Conservation (phyloP, 2,888 invertebrate genomes). For the Lordiphosa andalusiaca region DNA sequence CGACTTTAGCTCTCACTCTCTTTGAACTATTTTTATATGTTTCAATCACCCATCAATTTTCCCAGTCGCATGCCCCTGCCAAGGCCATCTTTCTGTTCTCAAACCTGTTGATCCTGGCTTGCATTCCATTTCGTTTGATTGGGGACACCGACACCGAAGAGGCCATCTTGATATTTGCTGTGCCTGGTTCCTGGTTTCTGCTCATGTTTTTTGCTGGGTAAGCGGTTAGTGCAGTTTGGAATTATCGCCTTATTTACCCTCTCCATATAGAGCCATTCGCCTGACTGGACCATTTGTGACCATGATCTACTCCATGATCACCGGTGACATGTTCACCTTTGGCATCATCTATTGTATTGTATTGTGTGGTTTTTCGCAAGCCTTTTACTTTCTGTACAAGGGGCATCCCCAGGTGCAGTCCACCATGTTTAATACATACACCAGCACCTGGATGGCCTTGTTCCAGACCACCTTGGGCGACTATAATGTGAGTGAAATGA, state of each 20-base stretch:
- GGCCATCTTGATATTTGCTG: constrained; percentile 93
- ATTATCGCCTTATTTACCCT: no score
- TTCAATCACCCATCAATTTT: no score
- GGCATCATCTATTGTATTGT: constrained; percentile 98
- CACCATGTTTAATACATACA: constrained; percentile 90
- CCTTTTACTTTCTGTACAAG: constrained; percentile 96
- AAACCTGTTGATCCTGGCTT: constrained; percentile 92
- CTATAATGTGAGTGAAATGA: constrained; percentile 89
- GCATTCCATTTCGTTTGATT: constrained; percentile 91
- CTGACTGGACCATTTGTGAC: constrained; percentile 99
- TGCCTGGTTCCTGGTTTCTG: constrained; percentile 98
- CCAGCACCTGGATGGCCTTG: constrained; percentile 97
- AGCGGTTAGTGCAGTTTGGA: constrained; percentile 39
- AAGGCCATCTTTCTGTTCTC: constrained; percentile 96
- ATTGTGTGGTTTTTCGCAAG: constrained; percentile 97
- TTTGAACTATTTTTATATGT: no score
- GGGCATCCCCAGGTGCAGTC: constrained; percentile 90
- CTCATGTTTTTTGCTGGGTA: constrained; percentile 99
- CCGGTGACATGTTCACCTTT: constrained; percentile 99
- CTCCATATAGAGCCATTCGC: constrained; percentile 88
- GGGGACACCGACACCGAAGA: constrained; percentile 91
- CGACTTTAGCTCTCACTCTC: no score
- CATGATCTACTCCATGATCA: constrained; percentile 99
- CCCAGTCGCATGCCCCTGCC: constrained; percentile 94
- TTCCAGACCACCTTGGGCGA: constrained; percentile 99